These are phyloP conservation scores for Galago senegalensis DNA, from an alignment of 2,797 vertebrate species.

Conservation along the genomic window DNA sequence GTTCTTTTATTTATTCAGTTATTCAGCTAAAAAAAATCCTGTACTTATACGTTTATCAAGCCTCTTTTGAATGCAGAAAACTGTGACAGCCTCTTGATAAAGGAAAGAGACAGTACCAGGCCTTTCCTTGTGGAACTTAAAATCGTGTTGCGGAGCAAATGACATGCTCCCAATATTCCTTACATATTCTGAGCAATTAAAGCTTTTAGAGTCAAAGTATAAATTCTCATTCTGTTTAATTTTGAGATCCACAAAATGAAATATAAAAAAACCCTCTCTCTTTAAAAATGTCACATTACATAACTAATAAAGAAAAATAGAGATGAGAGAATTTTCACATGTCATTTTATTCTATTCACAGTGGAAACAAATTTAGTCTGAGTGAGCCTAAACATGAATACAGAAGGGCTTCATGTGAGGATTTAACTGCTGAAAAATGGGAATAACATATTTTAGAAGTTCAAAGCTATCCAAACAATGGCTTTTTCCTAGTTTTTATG, in stretches of 20 bases:
- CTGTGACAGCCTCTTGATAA: neutral
- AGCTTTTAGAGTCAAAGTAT: slow-evolving; percentile 34
- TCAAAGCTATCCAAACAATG: slow-evolving; percentile 62
- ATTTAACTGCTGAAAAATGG: slow-evolving; percentile 37
- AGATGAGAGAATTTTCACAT: slow-evolving; percentile 74
- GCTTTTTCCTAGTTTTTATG: slow-evolving; percentile 51
- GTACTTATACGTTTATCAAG: slow-evolving; percentile 21
- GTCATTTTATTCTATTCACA: slow-evolving; percentile 78
- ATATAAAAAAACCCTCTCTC: slow-evolving; percentile 2
- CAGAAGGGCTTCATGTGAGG: slow-evolving; percentile 38
- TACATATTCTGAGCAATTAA: slow-evolving; percentile 37
- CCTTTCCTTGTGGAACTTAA: slow-evolving; percentile 30
- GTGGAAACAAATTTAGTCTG: slow-evolving; percentile 78
- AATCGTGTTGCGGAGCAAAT: slow-evolving; percentile 34
- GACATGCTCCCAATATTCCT: neutral
- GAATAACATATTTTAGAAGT: slow-evolving; percentile 9
- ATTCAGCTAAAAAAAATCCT: neutral
- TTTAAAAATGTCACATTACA: slow-evolving; percentile 70
- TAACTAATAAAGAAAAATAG: slow-evolving; percentile 78
- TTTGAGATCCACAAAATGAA: slow-evolving; percentile 66
- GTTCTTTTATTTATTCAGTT: slow-evolving; percentile 27
- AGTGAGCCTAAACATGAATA: slow-evolving; percentile 69
- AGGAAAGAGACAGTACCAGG: neutral
- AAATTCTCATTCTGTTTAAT: slow-evolving; percentile 55
- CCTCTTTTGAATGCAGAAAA: slow-evolving; percentile 43